phyloP scores from a whole-genome alignment of 2,797 vertebrate species.

The Steatocranus sp. region DNA sequence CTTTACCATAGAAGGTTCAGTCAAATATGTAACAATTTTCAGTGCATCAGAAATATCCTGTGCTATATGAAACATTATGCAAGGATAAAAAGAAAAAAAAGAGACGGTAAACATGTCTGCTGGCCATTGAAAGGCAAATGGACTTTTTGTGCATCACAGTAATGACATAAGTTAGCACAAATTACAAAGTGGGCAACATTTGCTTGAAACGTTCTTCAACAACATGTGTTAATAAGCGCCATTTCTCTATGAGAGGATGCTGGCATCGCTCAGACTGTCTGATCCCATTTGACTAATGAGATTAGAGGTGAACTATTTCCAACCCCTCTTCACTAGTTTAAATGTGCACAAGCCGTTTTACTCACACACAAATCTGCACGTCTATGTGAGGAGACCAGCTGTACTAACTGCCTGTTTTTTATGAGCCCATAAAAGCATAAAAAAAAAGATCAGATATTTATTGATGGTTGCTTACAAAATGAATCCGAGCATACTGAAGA shows the following conservation, averaged over 20 bases:
- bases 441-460: constrained; percentile 1
- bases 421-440: constrained; percentile 10
- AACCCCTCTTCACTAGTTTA: constrained; percentile 33
- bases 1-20: background rate
- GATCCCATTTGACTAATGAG: constrained; percentile 64
- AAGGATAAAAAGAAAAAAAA: background rate
- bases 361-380: background rate
- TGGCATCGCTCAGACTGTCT: constrained; percentile 47
- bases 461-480: background rate
- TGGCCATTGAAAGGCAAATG: background rate
- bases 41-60: background rate
- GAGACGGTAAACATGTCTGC: background rate
- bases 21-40: background rate
- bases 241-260: constrained; percentile 34
- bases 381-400: background rate
- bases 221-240: background rate
- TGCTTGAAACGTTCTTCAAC: background rate
- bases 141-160: background rate
- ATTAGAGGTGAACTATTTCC: constrained; percentile 58
- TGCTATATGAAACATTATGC: background rate
- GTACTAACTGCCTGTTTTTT: background rate
- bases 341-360: constrained; percentile 6
- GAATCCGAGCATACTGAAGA: background rate
- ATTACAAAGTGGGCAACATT: background rate
- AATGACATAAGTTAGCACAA: background rate